These are phyloP conservation scores for Lathronympha strigana DNA, from an alignment of 2,888 invertebrate genomes.

Conservation along the genomic window DNA sequence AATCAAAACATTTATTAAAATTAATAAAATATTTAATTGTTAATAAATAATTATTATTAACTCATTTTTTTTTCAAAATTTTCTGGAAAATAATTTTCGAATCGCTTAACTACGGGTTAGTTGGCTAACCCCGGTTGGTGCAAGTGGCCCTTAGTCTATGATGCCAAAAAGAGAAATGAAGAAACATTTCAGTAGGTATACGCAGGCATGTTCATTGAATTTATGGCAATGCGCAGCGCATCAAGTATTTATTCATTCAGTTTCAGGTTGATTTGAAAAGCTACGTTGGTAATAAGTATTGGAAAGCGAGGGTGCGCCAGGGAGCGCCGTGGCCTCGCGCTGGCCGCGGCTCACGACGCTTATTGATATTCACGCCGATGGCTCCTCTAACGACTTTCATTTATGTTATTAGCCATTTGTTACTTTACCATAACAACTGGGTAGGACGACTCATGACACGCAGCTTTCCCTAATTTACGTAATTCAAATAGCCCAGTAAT, in stretches of 20 bases:
- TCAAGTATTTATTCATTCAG: neutral
- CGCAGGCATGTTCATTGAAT: no score
- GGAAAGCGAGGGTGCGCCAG: conserved; percentile 13
- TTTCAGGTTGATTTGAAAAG: conserved; percentile 11
- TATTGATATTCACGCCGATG: conserved; percentile 39
- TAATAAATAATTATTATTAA: no score
- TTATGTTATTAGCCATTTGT: conserved; percentile 34
- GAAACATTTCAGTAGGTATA: neutral
- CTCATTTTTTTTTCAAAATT: no score
- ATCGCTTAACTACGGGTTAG: no score
- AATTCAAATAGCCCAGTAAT: no score
- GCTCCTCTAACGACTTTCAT: conserved; percentile 27
- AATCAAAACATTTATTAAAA: no score
- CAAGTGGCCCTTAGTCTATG: no score
- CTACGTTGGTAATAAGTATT: neutral
- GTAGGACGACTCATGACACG: conserved; percentile 10
- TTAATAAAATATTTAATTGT: no score
- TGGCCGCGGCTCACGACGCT: conserved; percentile 6
- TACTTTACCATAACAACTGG: conserved; percentile 3
- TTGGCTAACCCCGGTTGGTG: no score
- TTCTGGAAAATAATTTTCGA: no score
- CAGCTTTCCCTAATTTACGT: neutral
- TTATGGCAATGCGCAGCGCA: no score
- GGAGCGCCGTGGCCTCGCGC: conserved; percentile 32
- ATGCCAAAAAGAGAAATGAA: no score